These are phyloP conservation scores for Riparia riparia DNA, from an alignment of 2,113 vertebrate species.

Conservation along the genomic window DNA sequence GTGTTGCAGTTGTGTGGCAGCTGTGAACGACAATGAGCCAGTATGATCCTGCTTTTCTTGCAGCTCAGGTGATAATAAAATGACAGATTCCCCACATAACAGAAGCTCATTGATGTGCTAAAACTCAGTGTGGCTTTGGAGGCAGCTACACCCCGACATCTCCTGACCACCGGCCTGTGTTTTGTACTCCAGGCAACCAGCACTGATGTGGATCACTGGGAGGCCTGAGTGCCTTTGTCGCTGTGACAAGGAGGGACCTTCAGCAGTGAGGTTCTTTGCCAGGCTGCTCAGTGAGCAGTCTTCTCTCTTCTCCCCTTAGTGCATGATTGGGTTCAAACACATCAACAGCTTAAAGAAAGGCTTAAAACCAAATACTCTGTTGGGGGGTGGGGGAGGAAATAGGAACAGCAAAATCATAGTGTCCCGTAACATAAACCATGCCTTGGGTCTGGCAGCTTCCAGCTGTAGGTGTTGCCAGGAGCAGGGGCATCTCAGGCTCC, in stretches of 20 bases:
- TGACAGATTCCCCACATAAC: background rate
- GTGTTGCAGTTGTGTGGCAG: background rate
- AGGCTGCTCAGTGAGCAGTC: background rate
- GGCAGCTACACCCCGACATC: background rate
- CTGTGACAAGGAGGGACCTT: background rate
- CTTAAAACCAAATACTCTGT: accelerated
- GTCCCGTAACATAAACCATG: background rate
- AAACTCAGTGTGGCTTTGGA: background rate
- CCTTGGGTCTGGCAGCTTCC: background rate
- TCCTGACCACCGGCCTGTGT: background rate
- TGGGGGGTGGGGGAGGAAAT: background rate
- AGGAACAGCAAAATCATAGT: background rate
- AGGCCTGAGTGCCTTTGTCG: accelerated
- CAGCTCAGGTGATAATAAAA: background rate
- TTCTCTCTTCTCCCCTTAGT: background rate
- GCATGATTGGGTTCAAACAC: background rate
- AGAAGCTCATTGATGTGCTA: background rate
- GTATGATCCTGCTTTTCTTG: background rate
- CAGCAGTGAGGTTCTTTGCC: background rate
- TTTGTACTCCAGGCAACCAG: background rate
- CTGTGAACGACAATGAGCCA: accelerated
- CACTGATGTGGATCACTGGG: accelerated
- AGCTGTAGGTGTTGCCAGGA: background rate
- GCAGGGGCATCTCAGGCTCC: background rate
- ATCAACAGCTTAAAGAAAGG: background rate